These are phyloP conservation scores for Phyllotreta cruciferae DNA, from an alignment of 2,888 invertebrate species.

Conservation along the genomic window DNA sequence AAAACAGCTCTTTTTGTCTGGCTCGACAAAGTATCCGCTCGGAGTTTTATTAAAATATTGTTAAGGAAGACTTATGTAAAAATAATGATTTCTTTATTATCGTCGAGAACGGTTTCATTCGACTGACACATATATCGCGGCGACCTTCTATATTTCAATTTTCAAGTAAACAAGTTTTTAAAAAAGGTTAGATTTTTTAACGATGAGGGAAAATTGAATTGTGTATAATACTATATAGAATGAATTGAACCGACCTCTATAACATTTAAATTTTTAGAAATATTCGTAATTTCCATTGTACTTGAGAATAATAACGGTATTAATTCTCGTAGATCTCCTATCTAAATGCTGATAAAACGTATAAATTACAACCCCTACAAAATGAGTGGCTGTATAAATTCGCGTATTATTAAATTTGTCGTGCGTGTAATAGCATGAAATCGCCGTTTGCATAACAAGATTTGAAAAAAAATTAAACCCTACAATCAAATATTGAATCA, in stretches of 20 bases:
- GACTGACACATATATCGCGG: neutral
- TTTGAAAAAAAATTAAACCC: too few species aligned
- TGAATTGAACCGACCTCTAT: too few species aligned
- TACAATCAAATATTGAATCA: too few species aligned
- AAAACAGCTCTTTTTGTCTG: constrained; percentile 3
- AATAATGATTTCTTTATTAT: constrained; percentile 11
- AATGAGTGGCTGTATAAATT: constrained; percentile 1
- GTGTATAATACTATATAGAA: too few species aligned
- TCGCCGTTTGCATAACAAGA: neutral
- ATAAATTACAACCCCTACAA: neutral
- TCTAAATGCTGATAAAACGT: too few species aligned
- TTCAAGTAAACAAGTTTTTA: too few species aligned
- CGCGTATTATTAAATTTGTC: neutral
- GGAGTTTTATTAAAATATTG: constrained; percentile 3
- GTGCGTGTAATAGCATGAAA: constrained; percentile 8
- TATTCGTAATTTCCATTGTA: too few species aligned
- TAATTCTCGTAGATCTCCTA: too few species aligned
- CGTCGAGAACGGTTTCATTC: constrained; percentile 9
- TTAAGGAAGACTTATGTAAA: constrained; percentile 18
- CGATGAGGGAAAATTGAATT: too few species aligned
- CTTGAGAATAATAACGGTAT: too few species aligned
- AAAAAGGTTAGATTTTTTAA: too few species aligned
- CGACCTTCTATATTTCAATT: constrained; percentile 5
- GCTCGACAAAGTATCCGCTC: neutral
- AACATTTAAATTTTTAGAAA: too few species aligned